Base-by-base conservation (phyloP, 2,797 vertebrate species). In the Pangasius macronema region DNA sequence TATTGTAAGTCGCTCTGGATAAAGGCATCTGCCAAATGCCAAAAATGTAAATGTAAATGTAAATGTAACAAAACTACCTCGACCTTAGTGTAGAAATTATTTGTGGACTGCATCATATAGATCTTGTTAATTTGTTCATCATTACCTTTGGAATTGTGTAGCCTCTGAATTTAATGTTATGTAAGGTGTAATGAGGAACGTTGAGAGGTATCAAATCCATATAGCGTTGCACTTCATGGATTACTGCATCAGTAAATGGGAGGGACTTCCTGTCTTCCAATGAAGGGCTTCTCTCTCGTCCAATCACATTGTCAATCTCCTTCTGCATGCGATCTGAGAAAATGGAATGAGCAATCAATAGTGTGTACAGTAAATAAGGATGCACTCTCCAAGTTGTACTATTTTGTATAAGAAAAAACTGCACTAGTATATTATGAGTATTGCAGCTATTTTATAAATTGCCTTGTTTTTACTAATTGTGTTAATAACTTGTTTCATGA, bases 241-340 rank as follows among this genome's bases (percentile, higher is more conserved):
- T 93, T 49, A 96, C 95, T 0, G 96, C 96, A 0, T 96, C 93
- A 0, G 95, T 95, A 87, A 96, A 97, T 0, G 96, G 95, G 72
- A 97, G 95, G 36, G 91, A 95, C 83, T 72, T 94, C 81, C 87
- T 91, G 90, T 97, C 94, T 10, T 93, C 93, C 85, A 95, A 93
- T 24, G 59, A 77, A 2, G 92, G 95, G 5, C 70, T 68, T 13
- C 72, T 91, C 2, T 93, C 85, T 14, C 39, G 76, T 79, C 93
- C 92, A 82, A 95, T 93, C 70, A 95, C 94, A 53, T 27, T 53
- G 22, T 93, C 93, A 57, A 96, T 94, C 90, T 97, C 96, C 86
- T 94, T 88, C 18, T 93, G 94, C 63, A 96, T 93, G 30, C 82
- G 86, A 11, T 79, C 0, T 49, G 46, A 27, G 36, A 53, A 75